phyloP scores from a whole-genome alignment of 2,888 invertebrate genomes.

The Calameuta pallipes region DNA sequence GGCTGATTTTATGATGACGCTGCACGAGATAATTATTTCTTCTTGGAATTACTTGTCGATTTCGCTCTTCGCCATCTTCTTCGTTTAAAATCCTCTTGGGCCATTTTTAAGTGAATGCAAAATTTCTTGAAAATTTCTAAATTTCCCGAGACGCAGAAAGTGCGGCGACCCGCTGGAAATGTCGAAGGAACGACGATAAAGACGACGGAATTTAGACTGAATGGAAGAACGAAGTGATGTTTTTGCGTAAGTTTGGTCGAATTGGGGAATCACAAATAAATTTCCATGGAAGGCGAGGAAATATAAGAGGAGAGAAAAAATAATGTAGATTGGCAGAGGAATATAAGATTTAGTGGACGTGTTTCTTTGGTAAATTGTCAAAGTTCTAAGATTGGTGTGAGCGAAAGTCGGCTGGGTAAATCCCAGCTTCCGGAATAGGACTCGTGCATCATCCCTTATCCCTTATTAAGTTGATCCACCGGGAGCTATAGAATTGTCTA shows the following conservation, averaged over 20 bases:
- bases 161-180: neutral
- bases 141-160: neutral
- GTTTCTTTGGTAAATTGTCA: neutral
- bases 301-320: neutral
- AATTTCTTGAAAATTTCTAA: neutral
- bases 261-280: neutral
- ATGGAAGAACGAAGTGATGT: neutral
- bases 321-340: neutral
- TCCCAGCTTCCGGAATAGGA: neutral
- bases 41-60: constrained; percentile 1
- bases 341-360: neutral
- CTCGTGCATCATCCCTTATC: neutral
- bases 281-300: neutral
- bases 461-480: neutral
- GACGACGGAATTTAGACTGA: neutral
- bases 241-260: neutral
- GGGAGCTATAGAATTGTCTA: neutral
- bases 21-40: constrained; percentile 51
- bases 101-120: neutral
- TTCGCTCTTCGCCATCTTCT: neutral
- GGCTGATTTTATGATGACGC: constrained; percentile 55
- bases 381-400: neutral
- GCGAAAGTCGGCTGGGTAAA: neutral
- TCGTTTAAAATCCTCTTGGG: neutral
- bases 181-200: neutral